These are phyloP conservation scores for Hippocampus kuda DNA, from an alignment of 2,797 vertebrate species.

Conservation along the genomic window DNA sequence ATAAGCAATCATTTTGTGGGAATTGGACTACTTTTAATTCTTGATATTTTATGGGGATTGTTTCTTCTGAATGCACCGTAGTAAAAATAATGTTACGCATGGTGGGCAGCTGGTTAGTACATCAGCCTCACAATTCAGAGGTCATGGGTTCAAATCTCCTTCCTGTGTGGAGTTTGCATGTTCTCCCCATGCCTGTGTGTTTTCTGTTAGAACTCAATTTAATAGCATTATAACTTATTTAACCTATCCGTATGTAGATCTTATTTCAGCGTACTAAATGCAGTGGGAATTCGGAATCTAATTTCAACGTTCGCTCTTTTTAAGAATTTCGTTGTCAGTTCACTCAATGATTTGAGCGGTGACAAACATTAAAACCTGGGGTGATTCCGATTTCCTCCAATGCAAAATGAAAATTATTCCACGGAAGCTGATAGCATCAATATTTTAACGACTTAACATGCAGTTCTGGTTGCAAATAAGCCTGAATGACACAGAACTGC, in stretches of 20 bases:
- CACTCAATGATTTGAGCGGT: neutral
- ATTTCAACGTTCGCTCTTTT: neutral
- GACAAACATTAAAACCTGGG: neutral
- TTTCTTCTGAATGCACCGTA: too few species aligned
- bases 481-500: conserved; percentile 60
- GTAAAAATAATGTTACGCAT: too few species aligned
- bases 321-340: neutral
- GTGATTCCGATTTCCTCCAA: neutral
- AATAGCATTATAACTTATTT: neutral
- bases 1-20: neutral
- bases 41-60: too few species aligned
- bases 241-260: neutral
- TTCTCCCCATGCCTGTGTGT: too few species aligned
- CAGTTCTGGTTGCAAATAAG: conserved; percentile 44
- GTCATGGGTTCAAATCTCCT: too few species aligned
- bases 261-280: neutral
- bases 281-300: neutral
- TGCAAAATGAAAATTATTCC: neutral
- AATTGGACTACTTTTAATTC: neutral
- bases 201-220: too few species aligned
- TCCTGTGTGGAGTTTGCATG: too few species aligned
- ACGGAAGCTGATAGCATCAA: neutral
- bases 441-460: conserved; percentile 31
- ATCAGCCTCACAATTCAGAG: too few species aligned
- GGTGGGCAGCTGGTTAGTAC: too few species aligned